Percentiles rank a stretch among this genome's conserved stretches.
Evolutionary conservation across 1,140 invertebrate genomes (phyloP).

Genomic region (Berghia stephanieae): DNA sequence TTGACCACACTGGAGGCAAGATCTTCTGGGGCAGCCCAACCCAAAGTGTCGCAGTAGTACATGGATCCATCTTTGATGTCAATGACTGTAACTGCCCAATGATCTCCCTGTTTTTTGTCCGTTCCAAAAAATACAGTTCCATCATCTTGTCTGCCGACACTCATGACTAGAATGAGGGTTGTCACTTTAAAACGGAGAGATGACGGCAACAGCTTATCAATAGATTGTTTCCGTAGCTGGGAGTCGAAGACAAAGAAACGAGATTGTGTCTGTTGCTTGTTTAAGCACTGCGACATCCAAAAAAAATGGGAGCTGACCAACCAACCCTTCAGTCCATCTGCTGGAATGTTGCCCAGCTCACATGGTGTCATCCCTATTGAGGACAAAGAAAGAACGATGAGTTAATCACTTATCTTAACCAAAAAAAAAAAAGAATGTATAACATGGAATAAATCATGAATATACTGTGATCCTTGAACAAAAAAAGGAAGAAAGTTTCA

Average conservation of each 20-base stretch:
- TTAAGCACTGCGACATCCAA: slow-evolving; percentile 28
- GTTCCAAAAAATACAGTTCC: slow-evolving; percentile 25
- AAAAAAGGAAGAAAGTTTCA: neutral
- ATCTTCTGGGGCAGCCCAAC: slow-evolving; percentile 17
- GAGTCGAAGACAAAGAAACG: slow-evolving; percentile 25
- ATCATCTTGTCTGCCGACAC: slow-evolving; percentile 28
- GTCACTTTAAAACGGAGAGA: neutral
- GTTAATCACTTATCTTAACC: too few species aligned
- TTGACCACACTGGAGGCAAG: neutral
- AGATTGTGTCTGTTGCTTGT: slow-evolving; percentile 25
- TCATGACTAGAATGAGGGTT: slow-evolving; percentile 24
- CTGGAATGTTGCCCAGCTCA: slow-evolving; percentile 19
- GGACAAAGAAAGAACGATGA: too few species aligned
- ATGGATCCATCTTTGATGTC: neutral
- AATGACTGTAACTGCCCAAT: slow-evolving; percentile 26
- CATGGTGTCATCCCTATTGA: slow-evolving; percentile 30
- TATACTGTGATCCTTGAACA: neutral
- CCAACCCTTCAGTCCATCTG: slow-evolving; percentile 29
- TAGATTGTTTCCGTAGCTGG: neutral
- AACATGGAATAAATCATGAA: neutral
- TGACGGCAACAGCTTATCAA: neutral
- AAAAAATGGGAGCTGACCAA: slow-evolving; percentile 29
- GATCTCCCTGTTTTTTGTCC: slow-evolving; percentile 25
- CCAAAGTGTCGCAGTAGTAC: slow-evolving; percentile 28
- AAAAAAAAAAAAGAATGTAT: slow-evolving; percentile 1